Evolutionary conservation across 1,140 invertebrate species (phyloP).

Genomic region (Parapsyche elsis): DNA sequence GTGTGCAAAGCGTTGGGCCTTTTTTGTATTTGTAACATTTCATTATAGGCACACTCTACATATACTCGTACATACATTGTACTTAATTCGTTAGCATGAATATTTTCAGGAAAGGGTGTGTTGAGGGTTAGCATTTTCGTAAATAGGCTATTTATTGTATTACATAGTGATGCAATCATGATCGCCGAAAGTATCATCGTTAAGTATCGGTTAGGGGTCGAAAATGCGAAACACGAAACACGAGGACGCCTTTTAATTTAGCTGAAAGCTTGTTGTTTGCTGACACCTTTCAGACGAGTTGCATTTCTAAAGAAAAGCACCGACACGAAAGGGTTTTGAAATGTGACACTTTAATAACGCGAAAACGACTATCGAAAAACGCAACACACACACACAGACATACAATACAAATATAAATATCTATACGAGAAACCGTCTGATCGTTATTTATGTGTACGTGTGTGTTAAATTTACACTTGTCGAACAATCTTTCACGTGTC

Average conservation of each 20-base stretch:
- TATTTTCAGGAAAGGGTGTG: too few species aligned
- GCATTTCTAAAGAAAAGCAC: neutral
- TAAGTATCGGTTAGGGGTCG: conserved; percentile 32
- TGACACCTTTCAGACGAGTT: conserved; percentile 36
- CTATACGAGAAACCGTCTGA: neutral
- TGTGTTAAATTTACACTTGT: too few species aligned
- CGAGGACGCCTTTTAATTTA: conserved; percentile 53
- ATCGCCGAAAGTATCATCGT: conserved; percentile 34
- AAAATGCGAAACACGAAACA: conserved; percentile 24
- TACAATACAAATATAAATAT: neutral
- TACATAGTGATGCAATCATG: conserved; percentile 4
- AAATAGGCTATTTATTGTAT: neutral
- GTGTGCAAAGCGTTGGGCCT: too few species aligned
- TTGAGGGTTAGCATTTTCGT: neutral
- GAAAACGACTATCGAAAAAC: neutral
- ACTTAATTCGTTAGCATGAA: too few species aligned
- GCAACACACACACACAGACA: neutral
- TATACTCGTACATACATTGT: too few species aligned
- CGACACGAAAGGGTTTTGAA: neutral
- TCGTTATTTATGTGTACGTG: neutral
- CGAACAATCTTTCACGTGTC: neutral
- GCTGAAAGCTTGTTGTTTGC: conserved; percentile 52
- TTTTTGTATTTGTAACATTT: too few species aligned
- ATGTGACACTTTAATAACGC: neutral
- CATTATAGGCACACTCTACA: too few species aligned